These are phyloP conservation scores for Lasioglossum baleicum DNA, from an alignment of 1,140 invertebrate species.

Conservation along the genomic window DNA sequence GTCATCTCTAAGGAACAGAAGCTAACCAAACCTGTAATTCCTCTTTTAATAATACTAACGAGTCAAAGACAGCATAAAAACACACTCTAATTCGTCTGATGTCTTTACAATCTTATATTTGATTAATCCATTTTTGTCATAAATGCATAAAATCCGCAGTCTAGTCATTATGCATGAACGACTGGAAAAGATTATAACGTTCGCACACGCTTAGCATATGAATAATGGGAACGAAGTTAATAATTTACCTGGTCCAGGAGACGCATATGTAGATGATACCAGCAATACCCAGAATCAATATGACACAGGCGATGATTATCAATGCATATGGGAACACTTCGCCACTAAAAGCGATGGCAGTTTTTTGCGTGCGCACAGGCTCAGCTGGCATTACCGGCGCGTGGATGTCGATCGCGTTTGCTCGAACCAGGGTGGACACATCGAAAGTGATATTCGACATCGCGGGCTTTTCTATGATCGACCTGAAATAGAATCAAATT, in stretches of 20 bases:
- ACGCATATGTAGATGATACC: conserved; percentile 95
- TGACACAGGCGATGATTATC: conserved; percentile 91
- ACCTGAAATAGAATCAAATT: conserved; percentile 59
- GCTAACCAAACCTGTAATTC: no score
- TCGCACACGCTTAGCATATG: no score
- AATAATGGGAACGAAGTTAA: background rate
- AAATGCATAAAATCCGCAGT: no score
- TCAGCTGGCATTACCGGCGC: conserved; percentile 81
- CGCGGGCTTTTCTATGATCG: conserved; percentile 81
- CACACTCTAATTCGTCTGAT: no score
- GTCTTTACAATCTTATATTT: no score
- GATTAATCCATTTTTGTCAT: no score
- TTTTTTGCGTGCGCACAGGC: conserved; percentile 78
- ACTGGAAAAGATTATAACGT: no score
- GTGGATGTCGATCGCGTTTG: conserved; percentile 85
- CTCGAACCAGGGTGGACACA: conserved; percentile 83
- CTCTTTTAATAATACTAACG: no score
- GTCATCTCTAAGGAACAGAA: no score
- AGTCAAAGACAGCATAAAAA: no score
- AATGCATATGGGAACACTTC: conserved; percentile 92
- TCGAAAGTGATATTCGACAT: conserved; percentile 85
- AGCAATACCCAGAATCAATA: conserved; percentile 90
- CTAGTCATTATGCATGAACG: no score
- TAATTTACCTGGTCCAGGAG: conserved; percentile 91
- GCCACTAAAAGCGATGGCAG: conserved; percentile 84